These are phyloP conservation scores for Teleiodes luculella DNA, from an alignment of 2,888 invertebrate species.

Conservation along the genomic window DNA sequence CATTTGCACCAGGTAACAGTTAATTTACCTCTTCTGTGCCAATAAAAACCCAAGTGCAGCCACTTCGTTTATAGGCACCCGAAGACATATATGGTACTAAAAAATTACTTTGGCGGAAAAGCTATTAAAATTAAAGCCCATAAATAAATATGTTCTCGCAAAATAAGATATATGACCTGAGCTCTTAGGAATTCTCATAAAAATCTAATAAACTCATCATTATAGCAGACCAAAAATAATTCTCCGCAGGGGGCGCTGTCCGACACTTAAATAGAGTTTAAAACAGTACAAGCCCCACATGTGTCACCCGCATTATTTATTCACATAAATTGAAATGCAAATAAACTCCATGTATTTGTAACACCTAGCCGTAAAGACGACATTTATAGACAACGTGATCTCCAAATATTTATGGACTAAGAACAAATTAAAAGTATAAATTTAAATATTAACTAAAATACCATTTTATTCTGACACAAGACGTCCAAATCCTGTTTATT, in stretches of 20 bases:
- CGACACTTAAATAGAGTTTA: neutral
- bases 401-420: conserved; percentile 62
- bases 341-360: conserved; percentile 41
- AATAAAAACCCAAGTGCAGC: no score
- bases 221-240: neutral
- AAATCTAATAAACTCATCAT: conserved; percentile 5
- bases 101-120: no score
- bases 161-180: neutral
- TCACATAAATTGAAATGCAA: conserved; percentile 46
- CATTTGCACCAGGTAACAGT: no score
- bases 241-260: neutral
- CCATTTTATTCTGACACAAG: conserved; percentile 46
- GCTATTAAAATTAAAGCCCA: no score
- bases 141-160: neutral
- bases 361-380: conserved; percentile 49
- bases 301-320: conserved; percentile 40
- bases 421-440: conserved; percentile 66
- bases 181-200: neutral
- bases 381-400: conserved; percentile 52
- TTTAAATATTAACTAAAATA: conserved; percentile 50
- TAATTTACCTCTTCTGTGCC: no score
- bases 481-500: conserved; percentile 60
- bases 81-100: no score
- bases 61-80: no score
- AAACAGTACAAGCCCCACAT: conserved; percentile 25